Conservation (phyloP, 2,888 invertebrate genomes). For the Entomobrya proxima region DNA sequence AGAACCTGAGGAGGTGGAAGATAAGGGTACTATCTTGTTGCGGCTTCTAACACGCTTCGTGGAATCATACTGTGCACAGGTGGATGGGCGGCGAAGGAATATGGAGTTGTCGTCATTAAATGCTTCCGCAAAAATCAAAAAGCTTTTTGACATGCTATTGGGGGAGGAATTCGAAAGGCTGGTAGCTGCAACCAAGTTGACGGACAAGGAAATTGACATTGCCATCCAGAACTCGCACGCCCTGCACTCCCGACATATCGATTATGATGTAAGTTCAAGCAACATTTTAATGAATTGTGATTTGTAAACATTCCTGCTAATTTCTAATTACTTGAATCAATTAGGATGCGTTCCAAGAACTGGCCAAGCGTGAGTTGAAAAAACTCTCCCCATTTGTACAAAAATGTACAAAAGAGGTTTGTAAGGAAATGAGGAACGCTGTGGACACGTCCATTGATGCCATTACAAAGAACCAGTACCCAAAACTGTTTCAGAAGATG, state of each 20-base stretch:
- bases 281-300: not conserved
- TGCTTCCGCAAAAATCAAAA: conserved; percentile 23
- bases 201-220: conserved; percentile 35
- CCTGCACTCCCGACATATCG: not conserved
- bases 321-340: not conserved
- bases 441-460: not conserved
- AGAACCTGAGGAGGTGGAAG: not conserved
- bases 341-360: conserved; percentile 41
- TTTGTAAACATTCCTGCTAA: not conserved
- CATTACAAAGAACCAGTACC: not conserved
- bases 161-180: not conserved
- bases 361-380: conserved; percentile 19
- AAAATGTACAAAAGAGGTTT: not conserved
- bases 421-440: conserved; percentile 20
- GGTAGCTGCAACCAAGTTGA: not conserved
- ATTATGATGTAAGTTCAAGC: too few species aligned
- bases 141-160: not conserved
- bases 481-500: conserved; percentile 5
- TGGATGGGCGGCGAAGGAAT: conserved; percentile 18
- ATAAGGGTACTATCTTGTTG: not conserved
- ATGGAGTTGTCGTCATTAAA: not conserved
- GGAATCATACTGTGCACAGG: not conserved
- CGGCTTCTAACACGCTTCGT: not conserved
- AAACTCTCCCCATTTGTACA: not conserved
- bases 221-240: conserved; percentile 32